Evolutionary conservation across 2,888 invertebrate genomes (phyloP).

Genomic region (Myathropa florea): DNA sequence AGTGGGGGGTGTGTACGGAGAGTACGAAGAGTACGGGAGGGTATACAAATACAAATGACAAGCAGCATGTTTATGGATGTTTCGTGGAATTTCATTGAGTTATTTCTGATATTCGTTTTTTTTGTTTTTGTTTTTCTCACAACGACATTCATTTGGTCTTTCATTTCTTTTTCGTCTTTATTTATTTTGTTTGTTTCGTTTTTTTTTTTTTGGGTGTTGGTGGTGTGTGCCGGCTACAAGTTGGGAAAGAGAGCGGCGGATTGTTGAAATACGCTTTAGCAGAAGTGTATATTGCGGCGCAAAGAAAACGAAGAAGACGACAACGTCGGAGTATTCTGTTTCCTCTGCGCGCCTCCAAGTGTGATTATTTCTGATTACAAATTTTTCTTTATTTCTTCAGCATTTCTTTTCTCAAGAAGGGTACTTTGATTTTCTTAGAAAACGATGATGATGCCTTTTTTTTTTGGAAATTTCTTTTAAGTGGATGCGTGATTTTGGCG

Average conservation of each 20-base stretch:
- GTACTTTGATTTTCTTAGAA: conserved; percentile 41
- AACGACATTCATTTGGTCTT: conserved; percentile 42
- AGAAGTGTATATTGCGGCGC: not conserved
- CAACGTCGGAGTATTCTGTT: not conserved
- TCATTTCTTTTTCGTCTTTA: not conserved
- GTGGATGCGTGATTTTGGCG: conserved; percentile 1
- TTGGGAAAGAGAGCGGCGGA: not conserved
- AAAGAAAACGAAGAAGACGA: not conserved
- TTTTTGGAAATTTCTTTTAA: not conserved
- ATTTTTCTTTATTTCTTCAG: not conserved
- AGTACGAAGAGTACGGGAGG: not conserved
- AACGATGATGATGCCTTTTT: conserved; percentile 21
- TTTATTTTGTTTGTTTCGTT: not conserved
- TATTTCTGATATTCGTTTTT: conserved; percentile 33
- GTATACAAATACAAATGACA: conserved; percentile 44
- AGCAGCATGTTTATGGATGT: conserved; percentile 52
- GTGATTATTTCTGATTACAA: conserved; percentile 35
- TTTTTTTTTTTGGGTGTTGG: not conserved
- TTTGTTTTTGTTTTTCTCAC: conserved; percentile 21
- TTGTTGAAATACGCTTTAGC: not conserved
- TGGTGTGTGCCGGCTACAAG: not conserved
- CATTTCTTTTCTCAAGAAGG: conserved; percentile 21
- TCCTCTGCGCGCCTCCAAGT: conserved; percentile 15
- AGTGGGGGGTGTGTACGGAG: not conserved
- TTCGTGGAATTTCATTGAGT: conserved; percentile 66